Percentiles rank a stretch among this genome's conserved stretches.
phyloP scores from a whole-genome alignment of 2,113 vertebrate species.

The Pollimyrus isidori region DNA sequence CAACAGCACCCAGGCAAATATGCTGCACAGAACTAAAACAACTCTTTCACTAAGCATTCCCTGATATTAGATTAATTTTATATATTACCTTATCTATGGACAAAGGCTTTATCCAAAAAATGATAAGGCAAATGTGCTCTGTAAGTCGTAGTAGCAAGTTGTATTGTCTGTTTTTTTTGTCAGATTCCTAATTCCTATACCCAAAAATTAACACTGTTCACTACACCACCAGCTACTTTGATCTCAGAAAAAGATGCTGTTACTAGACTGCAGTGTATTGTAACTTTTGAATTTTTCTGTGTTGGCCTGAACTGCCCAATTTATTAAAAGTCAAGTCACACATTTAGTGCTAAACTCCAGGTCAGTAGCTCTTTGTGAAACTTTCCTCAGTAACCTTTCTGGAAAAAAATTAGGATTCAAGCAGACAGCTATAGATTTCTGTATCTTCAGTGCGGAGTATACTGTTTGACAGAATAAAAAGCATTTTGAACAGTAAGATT shows the following conservation, averaged over 20 bases:
- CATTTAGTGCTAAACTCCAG: constrained; percentile 24
- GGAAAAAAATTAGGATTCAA: constrained; percentile 32
- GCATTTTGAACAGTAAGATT: background rate
- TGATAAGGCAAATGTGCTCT: no score
- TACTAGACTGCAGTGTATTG: background rate
- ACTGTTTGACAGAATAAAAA: background rate
- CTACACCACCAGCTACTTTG: background rate
- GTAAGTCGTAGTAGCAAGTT: no score
- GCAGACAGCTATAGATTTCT: constrained; percentile 46
- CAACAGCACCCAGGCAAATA: background rate
- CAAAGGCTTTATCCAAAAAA: no score
- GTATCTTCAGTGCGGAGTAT: background rate
- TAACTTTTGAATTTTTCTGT: constrained; percentile 44
- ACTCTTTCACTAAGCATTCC: background rate
- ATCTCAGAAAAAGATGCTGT: background rate
- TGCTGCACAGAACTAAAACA: background rate
- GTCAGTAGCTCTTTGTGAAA: constrained; percentile 30
- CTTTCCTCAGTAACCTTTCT: constrained; percentile 17
- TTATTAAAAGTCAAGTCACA: constrained; percentile 47
- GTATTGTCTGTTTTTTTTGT: no score
- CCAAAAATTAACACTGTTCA: background rate
- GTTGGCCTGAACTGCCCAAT: constrained; percentile 36
- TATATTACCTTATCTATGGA: background rate
- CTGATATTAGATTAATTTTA: background rate
- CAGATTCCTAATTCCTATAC: background rate